Evolutionary conservation across 2,888 invertebrate species (phyloP), one percentile per base, ranked within the genome.

Genomic region (Morpho deidamia): DNA sequence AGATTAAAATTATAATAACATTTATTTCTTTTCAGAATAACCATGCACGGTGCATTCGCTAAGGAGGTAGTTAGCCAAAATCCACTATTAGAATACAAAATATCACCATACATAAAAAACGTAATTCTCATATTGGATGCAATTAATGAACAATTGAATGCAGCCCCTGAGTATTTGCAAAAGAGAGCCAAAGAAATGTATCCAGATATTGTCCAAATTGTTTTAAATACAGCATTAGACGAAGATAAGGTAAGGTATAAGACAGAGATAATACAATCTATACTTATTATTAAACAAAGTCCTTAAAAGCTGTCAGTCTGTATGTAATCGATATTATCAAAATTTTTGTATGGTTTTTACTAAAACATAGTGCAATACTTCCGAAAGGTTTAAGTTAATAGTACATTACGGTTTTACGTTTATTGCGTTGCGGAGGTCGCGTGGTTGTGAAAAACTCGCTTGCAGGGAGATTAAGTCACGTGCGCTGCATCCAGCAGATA

Each of bases 11-110:
- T 32, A 33, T 12, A 12, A 41, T 41, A 37, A 5, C 23, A 35
- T 12, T 23, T 51, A n/a, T 40, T 34, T 32, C 11, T 35, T 75
- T 74, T 11, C 66, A 89, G 89, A 48, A 80, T 89, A 67, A 82
- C 85, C 39, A 69, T 85, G 7, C 89, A 90, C 57, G 88, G 88
- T 8, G 81, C 86, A 0, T 56, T 90, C 55, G 88, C 90, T 2
- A 87, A 84, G 59, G 88, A 88, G 63, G 81, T 90, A 7, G 78
- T 90, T 0, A 78, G 77, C 14, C 87, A 88, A 54, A 90, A 88
- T 56, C 62, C 76, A 0, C 76, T 90, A 1, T 61, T 90, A 1
- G 79, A 85, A 45, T 82, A 70, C 53, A 89, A 89, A 61, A 74
- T 90, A 43, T 65, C 80, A 0, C 86, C 90, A 0, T 68, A 76